Evolutionary conservation across 2,888 invertebrate genomes (phyloP).

Genomic region (Geophilus truncorum): DNA sequence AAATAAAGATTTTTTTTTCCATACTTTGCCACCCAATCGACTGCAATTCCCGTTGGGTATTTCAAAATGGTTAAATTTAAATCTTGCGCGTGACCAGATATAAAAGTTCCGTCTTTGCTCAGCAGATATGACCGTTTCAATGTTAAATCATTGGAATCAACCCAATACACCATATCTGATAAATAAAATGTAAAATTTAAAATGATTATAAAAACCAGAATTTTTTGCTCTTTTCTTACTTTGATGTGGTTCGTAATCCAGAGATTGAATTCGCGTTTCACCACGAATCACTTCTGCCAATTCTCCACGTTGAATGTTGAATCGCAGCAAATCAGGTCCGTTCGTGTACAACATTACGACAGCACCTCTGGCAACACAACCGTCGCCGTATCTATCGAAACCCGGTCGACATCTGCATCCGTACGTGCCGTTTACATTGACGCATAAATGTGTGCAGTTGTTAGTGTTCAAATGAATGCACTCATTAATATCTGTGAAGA

Average conservation of each 20-base stretch:
- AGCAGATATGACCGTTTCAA: conserved; percentile 88
- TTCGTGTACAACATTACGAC: conserved; percentile 64
- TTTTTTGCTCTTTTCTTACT: too few species aligned
- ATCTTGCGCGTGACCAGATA: conserved; percentile 79
- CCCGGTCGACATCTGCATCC: conserved; percentile 81
- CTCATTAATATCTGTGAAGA: conserved; percentile 71
- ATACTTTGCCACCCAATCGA: conserved; percentile 84
- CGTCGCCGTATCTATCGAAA: conserved; percentile 66
- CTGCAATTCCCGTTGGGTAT: conserved; percentile 80
- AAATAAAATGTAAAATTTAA: too few species aligned
- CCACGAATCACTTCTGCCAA: conserved; percentile 65
- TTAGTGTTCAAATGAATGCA: conserved; percentile 61
- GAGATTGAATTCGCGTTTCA: conserved; percentile 82
- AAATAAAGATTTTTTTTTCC: too few species aligned
- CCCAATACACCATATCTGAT: conserved; percentile 87
- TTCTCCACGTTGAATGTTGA: conserved; percentile 42
- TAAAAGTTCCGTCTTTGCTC: conserved; percentile 51
- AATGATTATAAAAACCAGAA: too few species aligned
- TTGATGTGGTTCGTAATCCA: conserved; percentile 76
- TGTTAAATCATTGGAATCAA: conserved; percentile 82
- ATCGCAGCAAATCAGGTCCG: conserved; percentile 69
- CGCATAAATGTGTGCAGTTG: conserved; percentile 89
- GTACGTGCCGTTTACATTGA: conserved; percentile 83
- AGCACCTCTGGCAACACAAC: conserved; percentile 63
- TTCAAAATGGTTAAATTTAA: conserved; percentile 65